Percentiles rank a stretch among this genome's conserved stretches.
Evolutionary conservation across 1,140 invertebrate genomes (phyloP).

Genomic region (Euwallacea similis): DNA sequence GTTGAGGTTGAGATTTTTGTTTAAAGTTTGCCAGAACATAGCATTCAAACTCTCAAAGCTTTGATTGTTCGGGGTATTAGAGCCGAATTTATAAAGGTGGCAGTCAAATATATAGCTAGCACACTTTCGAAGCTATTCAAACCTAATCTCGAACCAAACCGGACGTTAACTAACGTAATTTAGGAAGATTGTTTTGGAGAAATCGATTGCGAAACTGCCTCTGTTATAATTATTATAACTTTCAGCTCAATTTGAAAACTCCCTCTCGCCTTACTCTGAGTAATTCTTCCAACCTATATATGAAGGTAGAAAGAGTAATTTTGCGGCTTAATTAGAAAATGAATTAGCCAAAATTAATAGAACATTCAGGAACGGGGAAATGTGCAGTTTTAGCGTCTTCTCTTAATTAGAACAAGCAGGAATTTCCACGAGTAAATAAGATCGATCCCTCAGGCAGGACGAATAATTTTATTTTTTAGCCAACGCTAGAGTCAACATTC

Average conservation of each 20-base stretch:
- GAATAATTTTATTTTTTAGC: constrained; percentile 17
- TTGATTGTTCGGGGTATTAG: constrained; percentile 25
- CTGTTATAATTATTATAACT: neutral
- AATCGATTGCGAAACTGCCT: neutral
- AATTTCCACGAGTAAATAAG: constrained; percentile 12
- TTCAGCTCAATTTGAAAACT: neutral
- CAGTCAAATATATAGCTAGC: neutral
- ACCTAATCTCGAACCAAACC: constrained; percentile 14
- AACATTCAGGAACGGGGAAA: constrained; percentile 3
- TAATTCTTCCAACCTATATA: neutral
- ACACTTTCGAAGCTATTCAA: constrained; percentile 3
- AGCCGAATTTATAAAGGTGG: constrained; percentile 23
- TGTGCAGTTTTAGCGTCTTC: constrained; percentile 1
- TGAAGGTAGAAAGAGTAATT: neutral
- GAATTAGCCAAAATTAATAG: constrained; percentile 6
- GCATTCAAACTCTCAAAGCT: constrained; percentile 22
- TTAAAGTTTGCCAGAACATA: constrained; percentile 5
- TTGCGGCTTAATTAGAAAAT: constrained; percentile 4
- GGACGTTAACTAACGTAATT: constrained; percentile 13
- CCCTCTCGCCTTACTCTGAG: neutral
- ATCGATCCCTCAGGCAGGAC: constrained; percentile 2
- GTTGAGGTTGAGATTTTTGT: constrained; percentile 2
- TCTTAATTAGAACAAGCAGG: neutral
- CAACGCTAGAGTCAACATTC: constrained; percentile 9
- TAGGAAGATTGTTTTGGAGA: neutral